These are phyloP conservation scores for Artibeus lituratus DNA, from an alignment of 2,797 vertebrate genomes.

Conservation along the genomic window DNA sequence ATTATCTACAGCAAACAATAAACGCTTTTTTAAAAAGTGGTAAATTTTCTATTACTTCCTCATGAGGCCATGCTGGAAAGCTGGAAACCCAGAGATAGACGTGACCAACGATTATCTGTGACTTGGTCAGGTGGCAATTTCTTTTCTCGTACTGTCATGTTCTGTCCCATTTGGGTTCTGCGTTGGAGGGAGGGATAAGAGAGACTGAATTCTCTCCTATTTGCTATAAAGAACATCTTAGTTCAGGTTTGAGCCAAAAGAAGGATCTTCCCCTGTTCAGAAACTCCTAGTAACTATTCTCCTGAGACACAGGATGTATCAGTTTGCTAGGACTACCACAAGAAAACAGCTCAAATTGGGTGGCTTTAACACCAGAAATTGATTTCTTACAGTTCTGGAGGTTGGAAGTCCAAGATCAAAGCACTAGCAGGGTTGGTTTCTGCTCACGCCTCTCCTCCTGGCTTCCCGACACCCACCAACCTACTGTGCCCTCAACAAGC, in stretches of 20 bases:
- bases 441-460: background rate
- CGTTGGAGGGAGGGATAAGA: background rate
- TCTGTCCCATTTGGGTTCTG: background rate
- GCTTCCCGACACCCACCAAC: background rate
- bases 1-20: background rate
- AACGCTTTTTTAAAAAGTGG: background rate
- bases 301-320: background rate
- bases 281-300: background rate
- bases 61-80: background rate
- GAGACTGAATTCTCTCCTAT: background rate
- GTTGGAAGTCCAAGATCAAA: background rate
- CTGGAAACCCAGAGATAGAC: background rate
- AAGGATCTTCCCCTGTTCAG: background rate
- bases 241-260: background rate
- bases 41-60: background rate
- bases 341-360: background rate
- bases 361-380: background rate
- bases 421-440: background rate
- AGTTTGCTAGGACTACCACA: no score
- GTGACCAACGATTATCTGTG: background rate
- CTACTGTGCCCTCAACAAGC: accelerated
- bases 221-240: background rate
- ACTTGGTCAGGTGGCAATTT: background rate
- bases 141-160: background rate
- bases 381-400: background rate